These are phyloP conservation scores for Alcedo atthis DNA, from an alignment of 2,797 vertebrate genomes.

Conservation along the genomic window DNA sequence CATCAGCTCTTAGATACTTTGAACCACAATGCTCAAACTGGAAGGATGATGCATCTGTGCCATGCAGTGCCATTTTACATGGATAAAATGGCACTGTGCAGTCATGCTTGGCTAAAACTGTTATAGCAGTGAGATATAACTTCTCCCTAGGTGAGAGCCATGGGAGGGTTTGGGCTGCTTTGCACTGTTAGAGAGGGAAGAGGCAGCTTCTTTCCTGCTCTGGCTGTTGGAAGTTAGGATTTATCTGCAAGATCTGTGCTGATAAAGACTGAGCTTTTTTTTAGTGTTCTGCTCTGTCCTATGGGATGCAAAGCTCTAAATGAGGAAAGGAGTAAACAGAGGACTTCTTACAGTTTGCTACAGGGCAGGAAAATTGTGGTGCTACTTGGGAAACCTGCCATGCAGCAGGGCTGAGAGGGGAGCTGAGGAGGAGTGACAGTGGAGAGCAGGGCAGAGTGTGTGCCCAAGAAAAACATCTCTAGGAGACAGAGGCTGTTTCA, in stretches of 20 bases:
- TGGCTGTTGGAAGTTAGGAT: neutral
- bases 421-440: neutral
- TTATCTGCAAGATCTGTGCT: neutral
- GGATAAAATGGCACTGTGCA: neutral
- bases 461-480: slow-evolving; percentile 16
- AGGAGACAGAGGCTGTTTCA: neutral
- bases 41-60: neutral
- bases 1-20: neutral
- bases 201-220: neutral
- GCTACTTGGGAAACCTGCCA: neutral
- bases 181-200: neutral
- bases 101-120: no score
- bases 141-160: neutral
- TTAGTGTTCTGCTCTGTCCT: neutral
- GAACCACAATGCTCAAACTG: neutral
- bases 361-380: neutral
- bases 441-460: neutral
- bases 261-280: neutral
- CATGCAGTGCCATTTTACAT: neutral
- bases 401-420: neutral
- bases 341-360: neutral
- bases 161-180: neutral
- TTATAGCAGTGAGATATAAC: neutral
- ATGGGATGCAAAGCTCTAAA: neutral
- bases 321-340: neutral